These are phyloP conservation scores for Acronicta psi DNA, from an alignment of 2,888 invertebrate genomes.

Conservation along the genomic window DNA sequence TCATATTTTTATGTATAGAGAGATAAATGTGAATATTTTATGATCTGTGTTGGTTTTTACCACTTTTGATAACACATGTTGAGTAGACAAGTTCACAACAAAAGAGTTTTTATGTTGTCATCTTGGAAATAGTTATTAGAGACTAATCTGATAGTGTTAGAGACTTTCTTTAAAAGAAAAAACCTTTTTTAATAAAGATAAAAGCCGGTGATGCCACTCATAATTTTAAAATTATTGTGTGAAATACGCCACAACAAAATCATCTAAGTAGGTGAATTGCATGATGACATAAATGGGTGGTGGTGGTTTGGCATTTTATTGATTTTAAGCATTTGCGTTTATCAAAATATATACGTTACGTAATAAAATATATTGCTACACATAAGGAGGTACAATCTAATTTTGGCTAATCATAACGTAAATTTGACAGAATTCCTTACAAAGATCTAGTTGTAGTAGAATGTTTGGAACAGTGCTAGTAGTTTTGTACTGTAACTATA, in stretches of 20 bases:
- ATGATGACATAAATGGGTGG: neutral
- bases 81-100: constrained; percentile 17
- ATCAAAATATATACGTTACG: neutral
- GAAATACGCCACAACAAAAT: neutral
- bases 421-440: neutral
- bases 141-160: constrained; percentile 4
- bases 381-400: no score
- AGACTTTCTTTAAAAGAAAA: neutral
- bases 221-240: no score
- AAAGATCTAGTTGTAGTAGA: neutral
- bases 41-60: constrained; percentile 26
- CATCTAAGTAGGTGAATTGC: neutral
- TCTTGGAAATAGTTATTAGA: constrained; percentile 13
- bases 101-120: constrained; percentile 23
- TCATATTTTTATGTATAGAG: constrained; percentile 14
- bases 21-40: constrained; percentile 37
- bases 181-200: no score
- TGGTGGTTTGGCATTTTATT: no score
- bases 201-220: no score
- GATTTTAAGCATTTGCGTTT: no score
- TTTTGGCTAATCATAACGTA: no score
- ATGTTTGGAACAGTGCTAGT: neutral
- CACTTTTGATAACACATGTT: constrained; percentile 32
- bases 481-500: constrained; percentile 3
- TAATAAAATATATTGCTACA: no score